Conservation (phyloP, 2,888 invertebrate genomes). For the Amphipoea lucens region DNA sequence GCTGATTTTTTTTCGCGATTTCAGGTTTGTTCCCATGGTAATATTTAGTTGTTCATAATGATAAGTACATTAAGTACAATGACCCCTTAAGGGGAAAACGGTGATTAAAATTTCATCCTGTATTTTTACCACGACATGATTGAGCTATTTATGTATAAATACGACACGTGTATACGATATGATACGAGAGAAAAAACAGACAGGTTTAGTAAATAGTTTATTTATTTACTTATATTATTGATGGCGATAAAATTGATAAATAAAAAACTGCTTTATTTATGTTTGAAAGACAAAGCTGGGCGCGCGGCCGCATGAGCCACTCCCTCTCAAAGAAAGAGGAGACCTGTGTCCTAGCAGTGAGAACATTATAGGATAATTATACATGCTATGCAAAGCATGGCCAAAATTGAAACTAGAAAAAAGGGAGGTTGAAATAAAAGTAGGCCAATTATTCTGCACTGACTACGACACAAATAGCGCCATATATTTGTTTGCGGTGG, state of each 20-base stretch:
- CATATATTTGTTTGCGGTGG: neutral
- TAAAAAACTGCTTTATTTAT: neutral
- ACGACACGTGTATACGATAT: neutral
- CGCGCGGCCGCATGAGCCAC: too few species aligned
- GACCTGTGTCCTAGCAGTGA: too few species aligned
- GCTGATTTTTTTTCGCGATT: too few species aligned
- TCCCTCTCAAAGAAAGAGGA: too few species aligned
- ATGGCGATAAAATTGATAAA: neutral
- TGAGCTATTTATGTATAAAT: neutral
- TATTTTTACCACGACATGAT: neutral
- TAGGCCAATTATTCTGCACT: constrained; percentile 19
- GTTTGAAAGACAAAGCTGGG: too few species aligned
- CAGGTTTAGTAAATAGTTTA: neutral
- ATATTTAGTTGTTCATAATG: too few species aligned
- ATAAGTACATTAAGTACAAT: too few species aligned
- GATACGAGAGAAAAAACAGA: neutral
- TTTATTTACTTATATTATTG: neutral
- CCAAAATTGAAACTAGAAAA: neutral
- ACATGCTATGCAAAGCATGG: too few species aligned
- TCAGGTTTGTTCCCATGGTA: too few species aligned
- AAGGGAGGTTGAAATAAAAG: neutral
- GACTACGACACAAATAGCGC: constrained; percentile 1
- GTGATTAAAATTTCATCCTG: too few species aligned
- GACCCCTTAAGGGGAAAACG: too few species aligned
- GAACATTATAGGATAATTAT: too few species aligned